A percentile compares a stretch with the other conserved stretches of the same genome.
phyloP scores from a whole-genome alignment of 2,888 invertebrate species.

The Sphecodes monilicornis region DNA sequence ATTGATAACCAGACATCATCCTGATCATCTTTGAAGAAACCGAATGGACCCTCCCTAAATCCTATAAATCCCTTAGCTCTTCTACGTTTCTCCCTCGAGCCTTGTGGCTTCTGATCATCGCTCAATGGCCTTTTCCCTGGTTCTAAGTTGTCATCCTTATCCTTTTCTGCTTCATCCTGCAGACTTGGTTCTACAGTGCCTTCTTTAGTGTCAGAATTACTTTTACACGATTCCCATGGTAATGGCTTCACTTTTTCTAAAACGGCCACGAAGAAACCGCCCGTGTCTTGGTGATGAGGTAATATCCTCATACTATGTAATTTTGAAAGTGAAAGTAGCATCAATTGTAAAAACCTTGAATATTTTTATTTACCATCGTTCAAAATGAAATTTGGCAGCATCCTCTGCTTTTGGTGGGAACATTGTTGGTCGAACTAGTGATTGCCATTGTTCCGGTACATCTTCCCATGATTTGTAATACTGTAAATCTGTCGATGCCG shows the following conservation, averaged over 20 bases:
- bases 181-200: conserved; percentile 50
- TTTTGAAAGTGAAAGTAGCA: conserved; percentile 47
- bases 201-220: conserved; percentile 42
- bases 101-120: conserved; percentile 86
- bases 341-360: conserved; percentile 20
- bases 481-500: conserved; percentile 93
- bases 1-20: conserved; percentile 95
- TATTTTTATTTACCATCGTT: conserved; percentile 88
- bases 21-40: conserved; percentile 92
- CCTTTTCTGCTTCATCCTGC: conserved; percentile 67
- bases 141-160: conserved; percentile 40
- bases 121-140: conserved; percentile 82
- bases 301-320: conserved; percentile 93
- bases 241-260: conserved; percentile 91
- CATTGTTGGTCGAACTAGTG: conserved; percentile 94
- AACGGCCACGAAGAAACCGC: conserved; percentile 98
- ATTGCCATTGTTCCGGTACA: conserved; percentile 93
- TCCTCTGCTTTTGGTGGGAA: conserved; percentile 93
- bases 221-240: conserved; percentile 87
- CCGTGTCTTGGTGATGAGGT: conserved; percentile 99
- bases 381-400: conserved; percentile 88
- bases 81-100: conserved; percentile 90
- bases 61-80: conserved; percentile 93
- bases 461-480: conserved; percentile 92
- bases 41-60: conserved; percentile 98